Evolutionary conservation across 37 sponge, comb jelly and placozoan genomes (phyloP).

Genomic region (Hexactinellida sp.): DNA sequence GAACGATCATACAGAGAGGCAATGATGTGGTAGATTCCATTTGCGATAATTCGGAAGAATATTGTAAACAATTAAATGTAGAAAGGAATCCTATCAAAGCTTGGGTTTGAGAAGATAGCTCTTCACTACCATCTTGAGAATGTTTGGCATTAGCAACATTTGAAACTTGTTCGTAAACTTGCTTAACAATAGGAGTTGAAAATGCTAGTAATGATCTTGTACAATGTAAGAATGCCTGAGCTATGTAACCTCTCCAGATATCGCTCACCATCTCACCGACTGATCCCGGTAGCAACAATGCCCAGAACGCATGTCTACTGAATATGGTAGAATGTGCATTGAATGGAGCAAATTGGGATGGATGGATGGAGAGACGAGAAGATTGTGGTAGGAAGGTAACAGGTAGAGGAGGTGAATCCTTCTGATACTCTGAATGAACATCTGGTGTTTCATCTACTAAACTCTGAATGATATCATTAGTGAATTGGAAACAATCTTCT

Average conservation of each 20-base stretch:
- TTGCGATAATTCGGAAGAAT: background rate
- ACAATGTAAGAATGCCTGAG: background rate
- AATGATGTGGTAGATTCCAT: background rate
- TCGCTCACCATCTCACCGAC: background rate
- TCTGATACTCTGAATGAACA: background rate
- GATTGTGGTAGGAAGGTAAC: background rate
- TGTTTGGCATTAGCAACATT: background rate
- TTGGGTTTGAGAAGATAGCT: background rate
- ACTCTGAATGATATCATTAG: background rate
- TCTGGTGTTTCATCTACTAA: background rate
- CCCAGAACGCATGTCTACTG: background rate
- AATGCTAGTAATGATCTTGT: background rate
- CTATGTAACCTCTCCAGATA: background rate
- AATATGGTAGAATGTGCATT: background rate
- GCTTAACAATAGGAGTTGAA: background rate
- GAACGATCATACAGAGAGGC: background rate
- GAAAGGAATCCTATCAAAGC: background rate
- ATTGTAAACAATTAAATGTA: background rate
- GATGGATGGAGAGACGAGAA: background rate
- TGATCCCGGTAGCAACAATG: background rate
- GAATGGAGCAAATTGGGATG: background rate
- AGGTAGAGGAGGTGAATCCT: background rate
- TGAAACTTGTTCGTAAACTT: background rate
- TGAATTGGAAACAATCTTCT: background rate
- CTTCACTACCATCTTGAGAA: background rate